phyloP scores from a whole-genome alignment of 1,140 invertebrate species.

The Pemphigus obesinymphae region DNA sequence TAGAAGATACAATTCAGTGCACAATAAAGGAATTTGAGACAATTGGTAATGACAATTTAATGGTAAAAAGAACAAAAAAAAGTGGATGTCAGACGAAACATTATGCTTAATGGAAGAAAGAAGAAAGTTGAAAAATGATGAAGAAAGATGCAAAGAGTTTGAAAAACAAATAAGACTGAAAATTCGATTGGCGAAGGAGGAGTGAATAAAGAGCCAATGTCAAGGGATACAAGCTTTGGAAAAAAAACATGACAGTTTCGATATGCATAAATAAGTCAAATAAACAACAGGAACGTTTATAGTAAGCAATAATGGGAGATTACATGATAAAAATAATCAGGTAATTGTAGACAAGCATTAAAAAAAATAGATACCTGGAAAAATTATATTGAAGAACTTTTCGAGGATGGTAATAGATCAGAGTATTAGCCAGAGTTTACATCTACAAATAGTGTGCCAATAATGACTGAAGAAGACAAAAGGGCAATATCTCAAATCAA shows the following conservation, averaged over 20 bases:
- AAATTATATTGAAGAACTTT: background rate
- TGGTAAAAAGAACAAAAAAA: background rate
- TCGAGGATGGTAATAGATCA: background rate
- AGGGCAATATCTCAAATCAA: background rate
- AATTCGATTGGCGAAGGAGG: background rate
- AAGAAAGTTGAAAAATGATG: background rate
- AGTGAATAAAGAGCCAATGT: conserved; percentile 1
- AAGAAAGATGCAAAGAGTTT: background rate
- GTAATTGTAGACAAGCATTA: background rate
- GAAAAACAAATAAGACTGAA: conserved; percentile 12
- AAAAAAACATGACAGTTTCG: conserved; percentile 41
- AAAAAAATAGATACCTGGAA: background rate
- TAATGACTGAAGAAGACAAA: background rate
- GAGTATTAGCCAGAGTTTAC: background rate
- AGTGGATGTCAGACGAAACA: background rate
- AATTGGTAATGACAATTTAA: background rate
- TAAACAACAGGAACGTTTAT: conserved; percentile 18
- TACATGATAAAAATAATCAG: background rate
- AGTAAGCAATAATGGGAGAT: background rate
- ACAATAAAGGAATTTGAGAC: background rate
- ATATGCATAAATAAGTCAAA: conserved; percentile 43
- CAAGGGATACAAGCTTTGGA: conserved; percentile 27
- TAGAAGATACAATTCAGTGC: conserved; percentile 32
- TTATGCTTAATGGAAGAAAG: background rate
- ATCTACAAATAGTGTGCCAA: background rate